A percentile compares a stretch with the other conserved stretches of the same genome.
Conservation (phyloP, 2,113 vertebrate genomes). For the Chrysochloris asiatica region DNA sequence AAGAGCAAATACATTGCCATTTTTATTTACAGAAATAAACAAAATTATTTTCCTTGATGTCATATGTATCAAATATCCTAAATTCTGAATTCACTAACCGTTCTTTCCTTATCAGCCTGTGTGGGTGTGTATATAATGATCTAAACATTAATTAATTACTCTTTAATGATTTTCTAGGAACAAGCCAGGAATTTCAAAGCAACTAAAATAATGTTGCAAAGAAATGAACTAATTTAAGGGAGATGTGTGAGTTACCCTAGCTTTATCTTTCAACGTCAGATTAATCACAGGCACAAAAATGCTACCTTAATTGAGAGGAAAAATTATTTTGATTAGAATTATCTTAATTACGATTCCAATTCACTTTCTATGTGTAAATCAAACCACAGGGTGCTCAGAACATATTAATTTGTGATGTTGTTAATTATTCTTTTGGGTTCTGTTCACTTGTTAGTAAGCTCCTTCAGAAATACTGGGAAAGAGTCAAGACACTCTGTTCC, state of each 20-base stretch:
- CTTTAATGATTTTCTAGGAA: constrained; percentile 11
- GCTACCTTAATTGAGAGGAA: constrained; percentile 60
- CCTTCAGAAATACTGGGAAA: background rate
- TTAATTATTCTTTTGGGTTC: constrained; percentile 62
- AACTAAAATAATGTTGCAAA: constrained; percentile 38
- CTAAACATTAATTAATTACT: constrained; percentile 50
- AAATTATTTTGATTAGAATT: constrained; percentile 63
- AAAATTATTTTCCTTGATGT: constrained; percentile 1
- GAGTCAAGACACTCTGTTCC: background rate
- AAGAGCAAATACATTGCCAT: background rate
- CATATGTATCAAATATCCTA: background rate
- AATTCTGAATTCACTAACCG: constrained; percentile 5
- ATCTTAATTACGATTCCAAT: constrained; percentile 61
- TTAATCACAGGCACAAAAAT: constrained; percentile 60
- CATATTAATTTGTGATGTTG: constrained; percentile 56
- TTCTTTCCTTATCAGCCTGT: background rate
- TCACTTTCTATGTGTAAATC: constrained; percentile 67
- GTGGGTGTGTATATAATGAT: background rate
- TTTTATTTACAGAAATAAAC: background rate
- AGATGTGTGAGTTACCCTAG: background rate
- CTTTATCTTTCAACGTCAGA: constrained; percentile 23
- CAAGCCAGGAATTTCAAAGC: constrained; percentile 50
- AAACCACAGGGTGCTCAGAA: constrained; percentile 57
- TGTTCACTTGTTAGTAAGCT: constrained; percentile 30
- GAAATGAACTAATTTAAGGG: constrained; percentile 52